Evolutionary conservation across 1,140 invertebrate genomes (phyloP).

Genomic region (Pogonomyrmex barbatus): DNA sequence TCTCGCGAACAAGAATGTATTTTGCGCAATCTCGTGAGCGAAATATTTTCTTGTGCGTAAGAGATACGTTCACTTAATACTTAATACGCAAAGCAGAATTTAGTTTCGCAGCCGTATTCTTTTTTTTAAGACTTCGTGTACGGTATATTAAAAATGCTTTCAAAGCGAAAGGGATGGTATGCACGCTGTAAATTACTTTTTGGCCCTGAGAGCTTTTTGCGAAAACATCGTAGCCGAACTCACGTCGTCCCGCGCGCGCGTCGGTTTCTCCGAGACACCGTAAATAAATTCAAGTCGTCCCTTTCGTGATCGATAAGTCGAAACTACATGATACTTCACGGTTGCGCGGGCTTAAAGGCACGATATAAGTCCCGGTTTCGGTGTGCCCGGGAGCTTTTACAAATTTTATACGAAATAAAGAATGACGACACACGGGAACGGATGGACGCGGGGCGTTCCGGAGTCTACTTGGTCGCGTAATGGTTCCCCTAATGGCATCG

Average conservation of each 20-base stretch:
- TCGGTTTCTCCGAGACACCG: slow-evolving; percentile 1
- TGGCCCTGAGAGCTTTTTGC: slow-evolving; percentile 53
- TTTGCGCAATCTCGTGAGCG: slow-evolving; percentile 22
- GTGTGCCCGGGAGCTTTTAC: neutral
- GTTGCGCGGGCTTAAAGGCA: slow-evolving; percentile 24
- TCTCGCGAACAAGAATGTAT: neutral
- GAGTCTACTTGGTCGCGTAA: slow-evolving; percentile 63
- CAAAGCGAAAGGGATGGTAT: slow-evolving; percentile 68
- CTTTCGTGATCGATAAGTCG: slow-evolving; percentile 56
- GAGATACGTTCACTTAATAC: slow-evolving; percentile 26
- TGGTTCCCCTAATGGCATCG: slow-evolving; percentile 62
- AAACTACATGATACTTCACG: slow-evolving; percentile 56
- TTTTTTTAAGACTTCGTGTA: slow-evolving; percentile 6
- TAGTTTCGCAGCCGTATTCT: slow-evolving; percentile 38
- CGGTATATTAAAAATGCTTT: slow-evolving; percentile 70
- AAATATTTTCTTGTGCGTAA: slow-evolving; percentile 16
- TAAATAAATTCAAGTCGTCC: slow-evolving; percentile 56
- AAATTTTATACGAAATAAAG: slow-evolving; percentile 48
- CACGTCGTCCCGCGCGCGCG: slow-evolving; percentile 46
- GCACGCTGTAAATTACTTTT: slow-evolving; percentile 71
- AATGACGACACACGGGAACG: slow-evolving; percentile 22
- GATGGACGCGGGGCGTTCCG: slow-evolving; percentile 31
- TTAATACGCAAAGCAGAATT: slow-evolving; percentile 34
- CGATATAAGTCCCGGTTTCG: slow-evolving; percentile 36
- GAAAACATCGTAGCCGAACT: slow-evolving; percentile 17